These are phyloP conservation scores for Stichopus chloronotus DNA, from an alignment of 35 echinoderm and acorn worm genomes.

Conservation along the genomic window DNA sequence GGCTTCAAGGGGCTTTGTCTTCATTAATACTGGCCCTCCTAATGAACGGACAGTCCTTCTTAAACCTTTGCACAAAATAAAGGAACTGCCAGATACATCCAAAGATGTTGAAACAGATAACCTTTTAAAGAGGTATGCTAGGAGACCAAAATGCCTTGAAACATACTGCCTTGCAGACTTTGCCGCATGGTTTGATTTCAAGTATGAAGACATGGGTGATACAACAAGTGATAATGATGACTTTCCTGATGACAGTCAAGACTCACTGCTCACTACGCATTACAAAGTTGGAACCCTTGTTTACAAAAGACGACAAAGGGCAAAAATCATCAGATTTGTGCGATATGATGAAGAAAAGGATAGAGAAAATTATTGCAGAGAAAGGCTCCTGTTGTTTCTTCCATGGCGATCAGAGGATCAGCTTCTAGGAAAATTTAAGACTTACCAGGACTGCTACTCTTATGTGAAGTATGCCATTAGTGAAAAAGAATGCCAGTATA, in stretches of 20 bases:
- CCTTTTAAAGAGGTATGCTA: constrained; percentile 53
- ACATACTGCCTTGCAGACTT: constrained; percentile 70
- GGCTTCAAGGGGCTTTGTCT: constrained; percentile 63
- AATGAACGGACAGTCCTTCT: constrained; percentile 56
- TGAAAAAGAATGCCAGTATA: neutral
- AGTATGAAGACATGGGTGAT: neutral
- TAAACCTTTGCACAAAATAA: constrained; percentile 41
- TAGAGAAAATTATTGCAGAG: constrained; percentile 57
- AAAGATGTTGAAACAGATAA: constrained; percentile 53
- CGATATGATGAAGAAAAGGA: neutral
- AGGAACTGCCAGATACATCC: constrained; percentile 69
- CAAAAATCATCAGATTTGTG: neutral
- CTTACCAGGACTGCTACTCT: neutral
- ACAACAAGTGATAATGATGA: neutral
- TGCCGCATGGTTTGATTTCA: constrained; percentile 46
- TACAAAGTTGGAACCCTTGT: neutral
- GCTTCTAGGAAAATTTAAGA: neutral
- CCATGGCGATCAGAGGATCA: constrained; percentile 17
- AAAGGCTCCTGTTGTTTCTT: constrained; percentile 37
- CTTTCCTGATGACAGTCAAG: constrained; percentile 10
- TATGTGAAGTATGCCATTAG: neutral
- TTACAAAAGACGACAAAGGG: neutral
- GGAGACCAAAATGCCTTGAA: constrained; percentile 66
- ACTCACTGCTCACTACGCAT: neutral
- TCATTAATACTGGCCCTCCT: constrained; percentile 68